A percentile compares a stretch with the other conserved stretches of the same genome.
phyloP scores from a whole-genome alignment of 1,140 invertebrate genomes.

The Drosophila dunni region DNA sequence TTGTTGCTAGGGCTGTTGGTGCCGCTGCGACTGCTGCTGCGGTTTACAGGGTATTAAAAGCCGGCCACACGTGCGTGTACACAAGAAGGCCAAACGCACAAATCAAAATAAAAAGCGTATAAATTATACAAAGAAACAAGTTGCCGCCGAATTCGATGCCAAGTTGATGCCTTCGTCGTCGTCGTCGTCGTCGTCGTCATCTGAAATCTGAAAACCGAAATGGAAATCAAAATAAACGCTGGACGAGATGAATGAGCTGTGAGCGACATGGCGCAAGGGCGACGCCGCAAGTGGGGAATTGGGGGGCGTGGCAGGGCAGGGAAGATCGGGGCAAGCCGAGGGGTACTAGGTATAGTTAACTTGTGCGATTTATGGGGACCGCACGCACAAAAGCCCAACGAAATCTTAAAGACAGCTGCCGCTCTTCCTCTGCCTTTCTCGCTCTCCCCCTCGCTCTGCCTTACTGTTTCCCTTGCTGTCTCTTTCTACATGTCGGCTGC shows the following conservation, averaged over 20 bases:
- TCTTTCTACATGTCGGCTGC: background rate
- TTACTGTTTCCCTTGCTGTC: background rate
- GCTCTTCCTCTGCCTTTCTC: background rate
- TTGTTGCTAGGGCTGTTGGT: background rate
- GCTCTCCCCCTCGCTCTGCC: background rate
- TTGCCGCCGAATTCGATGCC: slow-evolving; percentile 51
- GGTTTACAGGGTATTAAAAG: slow-evolving; percentile 36
- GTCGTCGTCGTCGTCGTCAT: background rate
- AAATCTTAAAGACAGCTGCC: slow-evolving; percentile 31
- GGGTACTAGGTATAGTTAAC: slow-evolving; percentile 12
- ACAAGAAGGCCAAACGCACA: slow-evolving; percentile 73
- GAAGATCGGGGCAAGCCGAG: background rate
- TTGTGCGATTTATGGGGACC: slow-evolving; percentile 33
- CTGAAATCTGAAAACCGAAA: slow-evolving; percentile 42
- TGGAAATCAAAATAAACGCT: slow-evolving; percentile 74
- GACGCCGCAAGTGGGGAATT: background rate
- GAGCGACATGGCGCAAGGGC: slow-evolving; percentile 10
- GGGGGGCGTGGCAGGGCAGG: background rate
- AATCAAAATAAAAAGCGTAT: slow-evolving; percentile 77
- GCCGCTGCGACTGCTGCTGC: background rate
- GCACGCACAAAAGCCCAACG: slow-evolving; percentile 32
- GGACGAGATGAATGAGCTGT: slow-evolving; percentile 33
- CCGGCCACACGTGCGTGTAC: slow-evolving; percentile 42
- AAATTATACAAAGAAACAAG: slow-evolving; percentile 76
- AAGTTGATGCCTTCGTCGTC: slow-evolving; percentile 34